These are phyloP conservation scores for Glareola pratincola DNA, from an alignment of 2,113 vertebrate genomes.

Conservation along the genomic window DNA sequence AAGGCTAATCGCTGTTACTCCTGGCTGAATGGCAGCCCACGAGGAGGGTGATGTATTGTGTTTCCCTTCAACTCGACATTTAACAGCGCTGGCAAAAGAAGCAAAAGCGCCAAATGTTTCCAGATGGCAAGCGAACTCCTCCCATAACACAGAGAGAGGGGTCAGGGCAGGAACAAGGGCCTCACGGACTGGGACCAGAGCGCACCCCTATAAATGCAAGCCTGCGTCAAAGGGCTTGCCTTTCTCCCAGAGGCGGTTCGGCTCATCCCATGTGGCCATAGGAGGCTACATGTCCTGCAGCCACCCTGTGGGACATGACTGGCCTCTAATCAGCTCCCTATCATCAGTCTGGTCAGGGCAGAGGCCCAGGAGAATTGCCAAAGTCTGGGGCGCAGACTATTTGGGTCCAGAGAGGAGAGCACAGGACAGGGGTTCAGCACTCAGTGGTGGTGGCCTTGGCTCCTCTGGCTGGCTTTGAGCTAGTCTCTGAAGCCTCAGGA, in stretches of 20 bases:
- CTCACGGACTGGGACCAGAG: fast-evolving
- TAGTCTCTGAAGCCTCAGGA: neutral
- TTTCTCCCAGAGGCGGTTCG: neutral
- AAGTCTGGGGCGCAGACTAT: neutral
- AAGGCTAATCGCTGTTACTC: constrained; percentile 52
- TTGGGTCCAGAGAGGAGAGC: neutral
- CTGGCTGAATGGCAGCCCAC: constrained; percentile 6
- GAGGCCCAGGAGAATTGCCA: neutral
- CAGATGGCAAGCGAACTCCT: neutral
- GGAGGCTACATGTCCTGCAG: neutral
- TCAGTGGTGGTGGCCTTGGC: neutral
- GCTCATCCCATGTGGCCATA: neutral
- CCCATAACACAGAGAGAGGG: neutral
- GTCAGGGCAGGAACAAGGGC: neutral
- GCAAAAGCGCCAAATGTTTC: neutral
- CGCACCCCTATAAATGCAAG: neutral
- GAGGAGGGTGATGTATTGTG: constrained; percentile 34
- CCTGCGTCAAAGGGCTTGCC: neutral
- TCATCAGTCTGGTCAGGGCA: neutral
- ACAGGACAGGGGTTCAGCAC: fast-evolving
- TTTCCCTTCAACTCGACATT: neutral
- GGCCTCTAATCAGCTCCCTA: neutral
- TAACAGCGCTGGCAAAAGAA: neutral
- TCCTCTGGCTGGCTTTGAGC: neutral
- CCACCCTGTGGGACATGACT: neutral